Conservation (phyloP, 2,113 vertebrate genomes). For the Henicopernis longicauda region DNA sequence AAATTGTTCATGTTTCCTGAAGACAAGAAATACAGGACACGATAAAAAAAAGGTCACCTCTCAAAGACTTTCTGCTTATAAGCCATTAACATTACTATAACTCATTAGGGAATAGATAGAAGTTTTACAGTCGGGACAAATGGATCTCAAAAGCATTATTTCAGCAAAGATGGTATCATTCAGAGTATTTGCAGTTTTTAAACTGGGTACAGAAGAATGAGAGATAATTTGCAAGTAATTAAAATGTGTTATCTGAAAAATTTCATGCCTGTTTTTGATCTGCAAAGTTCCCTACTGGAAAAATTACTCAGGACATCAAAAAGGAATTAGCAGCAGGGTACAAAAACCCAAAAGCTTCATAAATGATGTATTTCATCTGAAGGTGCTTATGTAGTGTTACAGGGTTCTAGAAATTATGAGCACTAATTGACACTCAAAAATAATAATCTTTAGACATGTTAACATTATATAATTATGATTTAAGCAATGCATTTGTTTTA, state of each 20-base stretch:
- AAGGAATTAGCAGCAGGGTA: conserved; percentile 11
- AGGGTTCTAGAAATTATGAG: background rate
- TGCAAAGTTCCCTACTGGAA: conserved; percentile 15
- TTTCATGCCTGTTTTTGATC: background rate
- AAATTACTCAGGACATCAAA: background rate
- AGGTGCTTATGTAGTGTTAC: background rate
- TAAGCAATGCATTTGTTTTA: background rate
- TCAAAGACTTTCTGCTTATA: background rate
- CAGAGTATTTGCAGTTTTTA: background rate
- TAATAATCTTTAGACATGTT: background rate
- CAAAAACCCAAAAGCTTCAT: background rate
- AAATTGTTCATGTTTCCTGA: background rate
- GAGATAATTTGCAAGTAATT: background rate
- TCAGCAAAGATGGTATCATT: background rate
- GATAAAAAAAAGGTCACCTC: background rate
- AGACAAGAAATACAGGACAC: background rate
- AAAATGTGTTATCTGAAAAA: background rate
- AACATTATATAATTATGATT: background rate
- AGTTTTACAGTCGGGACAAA: background rate
- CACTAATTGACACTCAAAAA: background rate
- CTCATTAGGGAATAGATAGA: background rate
- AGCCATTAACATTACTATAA: background rate
- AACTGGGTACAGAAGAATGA: background rate
- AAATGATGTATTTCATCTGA: background rate
- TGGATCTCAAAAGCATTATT: background rate